phyloP scores from a whole-genome alignment of 2,113 vertebrate species.

The Beaufortia kweichowensis region DNA sequence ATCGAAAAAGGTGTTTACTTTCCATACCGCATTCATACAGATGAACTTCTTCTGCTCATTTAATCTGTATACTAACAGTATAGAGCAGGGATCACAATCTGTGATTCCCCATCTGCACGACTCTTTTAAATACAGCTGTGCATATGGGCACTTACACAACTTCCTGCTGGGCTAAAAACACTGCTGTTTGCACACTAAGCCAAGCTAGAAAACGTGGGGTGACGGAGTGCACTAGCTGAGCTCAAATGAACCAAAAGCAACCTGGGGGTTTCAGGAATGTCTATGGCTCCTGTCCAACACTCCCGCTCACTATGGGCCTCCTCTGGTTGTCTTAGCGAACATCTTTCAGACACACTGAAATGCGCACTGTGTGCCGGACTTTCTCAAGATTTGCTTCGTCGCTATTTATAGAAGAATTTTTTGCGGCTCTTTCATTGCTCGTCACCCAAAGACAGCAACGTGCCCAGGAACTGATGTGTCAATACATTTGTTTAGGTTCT shows the following conservation, averaged over 20 bases:
- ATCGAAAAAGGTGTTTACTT: conserved; percentile 6
- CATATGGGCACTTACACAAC: conserved; percentile 42
- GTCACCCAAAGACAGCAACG: conserved; percentile 17
- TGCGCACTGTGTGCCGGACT: conserved; percentile 48
- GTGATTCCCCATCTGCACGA: not conserved
- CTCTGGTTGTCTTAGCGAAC: conserved; percentile 74
- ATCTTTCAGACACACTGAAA: conserved; percentile 54
- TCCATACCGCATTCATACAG: not conserved
- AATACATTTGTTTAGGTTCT: not conserved
- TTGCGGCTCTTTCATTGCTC: conserved; percentile 39
- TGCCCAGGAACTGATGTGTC: conserved; percentile 3
- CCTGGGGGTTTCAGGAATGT: conserved; percentile 76
- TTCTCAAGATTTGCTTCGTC: conserved; percentile 45
- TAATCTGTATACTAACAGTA: conserved; percentile 1
- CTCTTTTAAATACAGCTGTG: conserved; percentile 53
- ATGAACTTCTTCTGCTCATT: not conserved
- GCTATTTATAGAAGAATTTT: conserved; percentile 56
- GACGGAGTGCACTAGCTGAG: conserved; percentile 77
- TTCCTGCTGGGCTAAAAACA: conserved; percentile 44
- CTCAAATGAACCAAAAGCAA: conserved; percentile 79
- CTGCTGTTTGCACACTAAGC: conserved; percentile 46
- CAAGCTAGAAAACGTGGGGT: conserved; percentile 63
- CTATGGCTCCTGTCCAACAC: conserved; percentile 72
- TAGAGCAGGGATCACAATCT: conserved; percentile 9
- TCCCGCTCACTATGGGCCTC: conserved; percentile 62